Conservation (phyloP, 2,888 invertebrate species). For the Caenorhabditis afra region DNA sequence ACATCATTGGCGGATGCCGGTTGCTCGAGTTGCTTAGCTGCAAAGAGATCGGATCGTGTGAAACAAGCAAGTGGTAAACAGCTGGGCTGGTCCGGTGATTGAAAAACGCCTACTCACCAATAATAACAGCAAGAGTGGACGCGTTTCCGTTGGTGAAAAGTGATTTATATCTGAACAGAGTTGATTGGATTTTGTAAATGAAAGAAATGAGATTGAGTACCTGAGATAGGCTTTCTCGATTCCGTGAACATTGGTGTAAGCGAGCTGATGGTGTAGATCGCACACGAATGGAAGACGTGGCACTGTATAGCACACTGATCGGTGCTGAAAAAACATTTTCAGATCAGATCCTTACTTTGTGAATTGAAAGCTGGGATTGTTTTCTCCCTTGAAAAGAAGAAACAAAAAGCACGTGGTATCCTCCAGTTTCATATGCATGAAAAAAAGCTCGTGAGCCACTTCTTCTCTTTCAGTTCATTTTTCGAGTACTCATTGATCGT, state of each 20-base stretch:
- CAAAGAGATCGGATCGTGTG: too few species aligned
- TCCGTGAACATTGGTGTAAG: conserved; percentile 63
- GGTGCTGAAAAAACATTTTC: conserved; percentile 31
- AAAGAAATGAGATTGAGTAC: background rate
- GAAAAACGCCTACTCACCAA: too few species aligned
- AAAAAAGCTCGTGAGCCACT: background rate
- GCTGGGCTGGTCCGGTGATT: background rate
- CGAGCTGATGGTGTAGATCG: conserved; percentile 74
- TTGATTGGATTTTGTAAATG: background rate
- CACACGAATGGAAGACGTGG: conserved; percentile 72
- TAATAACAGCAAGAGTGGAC: conserved; percentile 62
- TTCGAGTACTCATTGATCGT: conserved; percentile 8
- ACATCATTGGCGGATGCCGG: conserved; percentile 59
- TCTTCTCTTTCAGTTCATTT: background rate
- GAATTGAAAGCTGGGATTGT: background rate
- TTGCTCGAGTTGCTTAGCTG: conserved; percentile 67
- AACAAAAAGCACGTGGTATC: background rate
- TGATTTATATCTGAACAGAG: conserved; percentile 56
- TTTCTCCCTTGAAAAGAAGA: background rate
- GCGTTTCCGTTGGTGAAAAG: conserved; percentile 62
- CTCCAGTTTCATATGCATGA: conserved; percentile 24
- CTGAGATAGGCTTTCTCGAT: conserved; percentile 67
- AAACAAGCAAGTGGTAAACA: too few species aligned
- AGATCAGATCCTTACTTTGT: background rate
- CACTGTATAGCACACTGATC: conserved; percentile 54